phyloP scores from a whole-genome alignment of 2,888 invertebrate genomes.

The Pandemis cinnamomeana region DNA sequence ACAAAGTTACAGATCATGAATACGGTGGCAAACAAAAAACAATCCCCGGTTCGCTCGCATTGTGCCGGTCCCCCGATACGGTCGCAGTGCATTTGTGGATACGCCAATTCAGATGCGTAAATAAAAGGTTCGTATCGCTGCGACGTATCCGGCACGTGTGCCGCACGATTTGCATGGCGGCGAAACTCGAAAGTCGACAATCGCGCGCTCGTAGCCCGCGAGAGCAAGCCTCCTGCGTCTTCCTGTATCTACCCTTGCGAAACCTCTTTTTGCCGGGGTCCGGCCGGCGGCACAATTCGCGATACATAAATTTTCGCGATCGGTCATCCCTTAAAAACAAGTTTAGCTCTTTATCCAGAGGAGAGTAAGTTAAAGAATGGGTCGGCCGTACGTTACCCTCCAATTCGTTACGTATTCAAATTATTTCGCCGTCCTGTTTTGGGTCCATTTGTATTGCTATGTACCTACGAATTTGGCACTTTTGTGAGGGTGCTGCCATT shows the following conservation, averaged over 20 bases:
- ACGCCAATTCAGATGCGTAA: constrained; percentile 66
- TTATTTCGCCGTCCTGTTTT: constrained; percentile 80
- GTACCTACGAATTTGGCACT: constrained; percentile 63
- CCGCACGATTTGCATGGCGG: constrained; percentile 81
- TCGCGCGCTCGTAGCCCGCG: constrained; percentile 83
- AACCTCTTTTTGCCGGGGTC: constrained; percentile 77
- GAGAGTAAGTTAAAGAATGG: constrained; percentile 81
- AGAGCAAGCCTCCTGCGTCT: constrained; percentile 81
- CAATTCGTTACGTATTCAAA: constrained; percentile 83
- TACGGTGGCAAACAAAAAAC: constrained; percentile 66
- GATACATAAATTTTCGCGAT: constrained; percentile 84
- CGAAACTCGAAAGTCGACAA: constrained; percentile 78
- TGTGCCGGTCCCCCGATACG: constrained; percentile 55
- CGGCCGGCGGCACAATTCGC: constrained; percentile 79
- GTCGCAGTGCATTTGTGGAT: constrained; percentile 55
- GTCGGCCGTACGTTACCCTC: constrained; percentile 76
- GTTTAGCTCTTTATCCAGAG: constrained; percentile 82
- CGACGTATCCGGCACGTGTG: constrained; percentile 66
- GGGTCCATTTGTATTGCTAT: constrained; percentile 72
- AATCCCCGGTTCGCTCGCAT: constrained; percentile 58
- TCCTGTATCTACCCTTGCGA: constrained; percentile 79
- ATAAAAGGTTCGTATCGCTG: constrained; percentile 66
- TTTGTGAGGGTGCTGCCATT: constrained; percentile 59
- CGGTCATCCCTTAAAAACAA: constrained; percentile 85
- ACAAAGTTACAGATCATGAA: constrained; percentile 62